Evolutionary conservation across 2,113 vertebrate genomes (phyloP).

Genomic region (Theristicus caerulescens): DNA sequence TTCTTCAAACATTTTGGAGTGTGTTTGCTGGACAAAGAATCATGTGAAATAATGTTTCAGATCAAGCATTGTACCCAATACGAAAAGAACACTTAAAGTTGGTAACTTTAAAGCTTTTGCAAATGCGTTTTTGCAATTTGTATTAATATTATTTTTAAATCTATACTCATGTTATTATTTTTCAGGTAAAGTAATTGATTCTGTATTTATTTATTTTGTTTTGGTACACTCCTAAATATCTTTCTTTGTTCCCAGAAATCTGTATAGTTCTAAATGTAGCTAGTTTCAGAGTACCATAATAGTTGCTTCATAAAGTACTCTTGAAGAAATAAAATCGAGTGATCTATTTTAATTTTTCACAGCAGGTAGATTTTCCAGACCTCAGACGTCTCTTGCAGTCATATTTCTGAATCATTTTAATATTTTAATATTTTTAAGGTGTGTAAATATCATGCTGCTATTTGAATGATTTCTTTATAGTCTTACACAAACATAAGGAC

Average conservation of each 20-base stretch:
- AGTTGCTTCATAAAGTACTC: not conserved
- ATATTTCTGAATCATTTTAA: not conserved
- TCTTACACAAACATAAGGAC: not conserved
- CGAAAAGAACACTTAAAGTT: not conserved
- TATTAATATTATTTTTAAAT: not conserved
- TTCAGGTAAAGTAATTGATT: not conserved
- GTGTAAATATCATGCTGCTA: not conserved
- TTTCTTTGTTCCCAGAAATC: not conserved
- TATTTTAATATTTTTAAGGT: not conserved
- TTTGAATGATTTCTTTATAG: not conserved
- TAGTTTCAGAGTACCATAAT: not conserved
- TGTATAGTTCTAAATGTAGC: not conserved
- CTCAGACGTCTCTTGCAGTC: not conserved
- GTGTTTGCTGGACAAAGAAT: not conserved
- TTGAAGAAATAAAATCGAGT: not conserved
- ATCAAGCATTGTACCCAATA: not conserved
- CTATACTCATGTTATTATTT: not conserved
- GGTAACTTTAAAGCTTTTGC: not conserved
- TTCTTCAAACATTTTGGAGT: not conserved
- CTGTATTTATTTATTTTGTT: not conserved
- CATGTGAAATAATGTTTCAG: not conserved
- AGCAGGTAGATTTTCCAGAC: not conserved
- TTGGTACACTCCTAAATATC: not conserved
- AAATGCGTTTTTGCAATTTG: not conserved
- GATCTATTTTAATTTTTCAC: not conserved